Evolutionary conservation across 2,888 invertebrate genomes (phyloP), one percentile per base, ranked within the genome.

Genomic region (Agrochola lota): DNA sequence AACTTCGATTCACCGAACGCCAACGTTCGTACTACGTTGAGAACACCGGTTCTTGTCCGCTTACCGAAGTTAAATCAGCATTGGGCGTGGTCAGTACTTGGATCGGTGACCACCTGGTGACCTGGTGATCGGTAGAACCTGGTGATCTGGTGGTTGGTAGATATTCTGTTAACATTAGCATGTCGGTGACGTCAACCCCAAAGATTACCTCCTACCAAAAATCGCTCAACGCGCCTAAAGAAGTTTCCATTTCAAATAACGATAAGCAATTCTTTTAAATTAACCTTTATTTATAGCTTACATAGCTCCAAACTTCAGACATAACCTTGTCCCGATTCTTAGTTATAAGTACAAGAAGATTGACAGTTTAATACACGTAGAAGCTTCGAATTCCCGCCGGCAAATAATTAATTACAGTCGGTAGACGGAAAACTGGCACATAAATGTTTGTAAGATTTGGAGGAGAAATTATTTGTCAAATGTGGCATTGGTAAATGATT

Each of bases 61-160:
- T 95, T 94, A 95, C 95, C 94, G 94, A 94, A 94, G 94, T 94
- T 94, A 95, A 30, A 95, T 94, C 95, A 94, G 94, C 94, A 92
- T 3, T 46, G 12, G 46, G 46, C 12, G 94, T 90, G 93, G 93
- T 95, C 93, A 95, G 94, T 95, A 95, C 94, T 95, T 95, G 94
- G 94, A 95, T 95, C 94, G 94, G 94, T 95, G 95, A 95, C 95
- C 94, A 93, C 93, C 93, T 94, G 93, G 94, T n/a, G n/a, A n/a
- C n/a, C n/a, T n/a, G n/a, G n/a, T n/a, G n/a, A n/a, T n/a, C n/a
- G n/a, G n/a, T n/a, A n/a, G n/a, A n/a, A n/a, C n/a, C n/a, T n/a
- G n/a, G n/a, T n/a, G n/a, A n/a, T n/a, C n/a, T n/a, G n/a, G n/a
- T n/a, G n/a, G n/a, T n/a, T n/a, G n/a, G n/a, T n/a, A n/a, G n/a